phyloP scores from a whole-genome alignment of 2,888 invertebrate species.

The Frankliniella intonsa region DNA sequence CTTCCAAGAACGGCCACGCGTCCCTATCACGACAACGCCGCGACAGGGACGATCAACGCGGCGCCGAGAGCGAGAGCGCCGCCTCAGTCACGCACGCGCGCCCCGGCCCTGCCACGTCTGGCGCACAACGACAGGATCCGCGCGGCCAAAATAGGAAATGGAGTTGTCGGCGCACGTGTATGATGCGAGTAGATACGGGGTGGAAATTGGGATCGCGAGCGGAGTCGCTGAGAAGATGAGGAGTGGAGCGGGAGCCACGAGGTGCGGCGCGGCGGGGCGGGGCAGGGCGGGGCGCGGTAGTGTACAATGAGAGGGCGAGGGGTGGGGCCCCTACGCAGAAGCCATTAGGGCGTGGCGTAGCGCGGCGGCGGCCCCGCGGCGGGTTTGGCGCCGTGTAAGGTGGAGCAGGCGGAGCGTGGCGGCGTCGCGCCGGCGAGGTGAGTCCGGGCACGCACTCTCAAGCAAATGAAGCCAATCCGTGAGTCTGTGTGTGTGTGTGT shows the following conservation, averaged over 20 bases:
- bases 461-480: constrained; percentile 5
- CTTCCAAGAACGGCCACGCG: too few relatives aligned
- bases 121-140: not conserved
- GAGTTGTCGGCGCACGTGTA: not conserved
- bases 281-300: not conserved
- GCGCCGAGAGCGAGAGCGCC: not conserved
- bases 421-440: not conserved
- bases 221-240: not conserved
- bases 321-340: not conserved
- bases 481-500: not conserved
- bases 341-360: not conserved
- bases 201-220: constrained; percentile 2
- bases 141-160: constrained; percentile 6
- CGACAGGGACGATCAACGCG: not conserved
- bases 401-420: not conserved
- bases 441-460: not conserved
- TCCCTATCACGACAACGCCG: too few relatives aligned
- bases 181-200: constrained; percentile 2
- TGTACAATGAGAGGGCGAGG: constrained; percentile 7
- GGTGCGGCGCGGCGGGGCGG: not conserved
- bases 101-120: too few relatives aligned
- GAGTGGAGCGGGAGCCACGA: not conserved
- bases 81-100: too few relatives aligned
- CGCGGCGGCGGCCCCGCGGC: not conserved
- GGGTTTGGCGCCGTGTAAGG: not conserved